These are phyloP conservation scores for Eurosta solidaginis DNA, from an alignment of 1,140 invertebrate species.

Conservation along the genomic window DNA sequence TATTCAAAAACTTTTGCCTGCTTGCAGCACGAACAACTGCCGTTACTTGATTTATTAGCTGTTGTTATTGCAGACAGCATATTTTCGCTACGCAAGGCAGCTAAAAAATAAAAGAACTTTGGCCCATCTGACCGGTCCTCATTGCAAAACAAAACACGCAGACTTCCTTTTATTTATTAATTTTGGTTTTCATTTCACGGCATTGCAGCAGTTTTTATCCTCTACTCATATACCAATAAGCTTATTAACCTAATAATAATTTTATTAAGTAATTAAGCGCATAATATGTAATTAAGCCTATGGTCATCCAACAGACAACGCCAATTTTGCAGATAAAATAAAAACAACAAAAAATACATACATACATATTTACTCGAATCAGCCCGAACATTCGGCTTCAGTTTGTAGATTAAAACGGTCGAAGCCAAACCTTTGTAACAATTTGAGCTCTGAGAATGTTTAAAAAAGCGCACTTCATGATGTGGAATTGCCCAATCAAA, in stretches of 20 bases:
- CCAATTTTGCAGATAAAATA: neutral
- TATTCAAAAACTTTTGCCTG: too few relatives aligned
- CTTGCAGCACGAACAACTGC: neutral
- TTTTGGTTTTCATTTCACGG: neutral
- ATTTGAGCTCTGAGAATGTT: too few relatives aligned
- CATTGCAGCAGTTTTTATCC: neutral
- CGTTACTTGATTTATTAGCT: neutral
- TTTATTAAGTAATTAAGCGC: neutral
- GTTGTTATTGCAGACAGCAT: too few relatives aligned
- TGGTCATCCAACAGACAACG: neutral
- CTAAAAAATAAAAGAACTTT: neutral
- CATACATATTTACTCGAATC: too few relatives aligned
- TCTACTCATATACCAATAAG: neutral
- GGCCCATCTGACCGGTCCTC: too few relatives aligned
- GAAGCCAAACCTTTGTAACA: too few relatives aligned
- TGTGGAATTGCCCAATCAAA: too few relatives aligned
- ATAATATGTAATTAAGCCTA: neutral
- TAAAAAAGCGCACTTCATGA: too few relatives aligned
- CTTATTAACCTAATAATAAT: too few relatives aligned
- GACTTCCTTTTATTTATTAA: neutral
- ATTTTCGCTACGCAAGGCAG: neutral
- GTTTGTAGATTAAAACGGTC: too few relatives aligned
- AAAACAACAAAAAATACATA: neutral
- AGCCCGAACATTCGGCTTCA: too few relatives aligned
- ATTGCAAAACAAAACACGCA: neutral